A percentile compares a stretch with the other conserved stretches of the same genome.
Evolutionary conservation across 2,113 vertebrate genomes (phyloP).

Genomic region (Plecturocebus donacophilus): DNA sequence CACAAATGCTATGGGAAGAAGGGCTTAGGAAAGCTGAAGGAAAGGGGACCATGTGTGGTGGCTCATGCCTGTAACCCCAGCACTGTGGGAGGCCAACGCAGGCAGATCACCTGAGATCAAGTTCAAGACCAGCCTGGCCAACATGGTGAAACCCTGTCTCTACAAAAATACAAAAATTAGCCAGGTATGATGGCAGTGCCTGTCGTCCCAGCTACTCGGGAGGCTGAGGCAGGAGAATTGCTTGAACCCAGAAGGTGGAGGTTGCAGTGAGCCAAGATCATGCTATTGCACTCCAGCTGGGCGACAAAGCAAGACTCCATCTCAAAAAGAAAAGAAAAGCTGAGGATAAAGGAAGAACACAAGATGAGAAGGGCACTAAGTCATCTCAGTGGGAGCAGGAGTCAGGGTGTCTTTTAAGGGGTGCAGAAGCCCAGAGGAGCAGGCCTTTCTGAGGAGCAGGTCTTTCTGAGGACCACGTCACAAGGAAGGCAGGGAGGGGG

Average conservation of each 20-base stretch:
- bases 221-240: too few relatives aligned
- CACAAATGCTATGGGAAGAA: neutral
- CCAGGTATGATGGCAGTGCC: too few relatives aligned
- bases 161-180: neutral
- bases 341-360: neutral
- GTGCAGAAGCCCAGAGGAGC: neutral
- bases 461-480: neutral
- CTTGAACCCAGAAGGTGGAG: too few relatives aligned
- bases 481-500: neutral
- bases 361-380: neutral
- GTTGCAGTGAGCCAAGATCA: too few relatives aligned
- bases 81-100: too few relatives aligned
- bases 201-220: too few relatives aligned
- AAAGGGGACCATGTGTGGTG: too few relatives aligned
- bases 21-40: neutral
- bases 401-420: neutral
- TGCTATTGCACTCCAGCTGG: too few relatives aligned
- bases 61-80: too few relatives aligned
- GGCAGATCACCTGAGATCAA: too few relatives aligned
- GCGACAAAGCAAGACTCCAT: too few relatives aligned
- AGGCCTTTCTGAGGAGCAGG: neutral
- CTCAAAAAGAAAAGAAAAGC: too few relatives aligned
- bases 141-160: neutral
- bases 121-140: neutral
- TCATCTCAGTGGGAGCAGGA: neutral